Percentiles rank a stretch among this genome's conserved stretches.
Evolutionary conservation across 1,140 invertebrate species (phyloP).

Genomic region (Aricia agestis): DNA sequence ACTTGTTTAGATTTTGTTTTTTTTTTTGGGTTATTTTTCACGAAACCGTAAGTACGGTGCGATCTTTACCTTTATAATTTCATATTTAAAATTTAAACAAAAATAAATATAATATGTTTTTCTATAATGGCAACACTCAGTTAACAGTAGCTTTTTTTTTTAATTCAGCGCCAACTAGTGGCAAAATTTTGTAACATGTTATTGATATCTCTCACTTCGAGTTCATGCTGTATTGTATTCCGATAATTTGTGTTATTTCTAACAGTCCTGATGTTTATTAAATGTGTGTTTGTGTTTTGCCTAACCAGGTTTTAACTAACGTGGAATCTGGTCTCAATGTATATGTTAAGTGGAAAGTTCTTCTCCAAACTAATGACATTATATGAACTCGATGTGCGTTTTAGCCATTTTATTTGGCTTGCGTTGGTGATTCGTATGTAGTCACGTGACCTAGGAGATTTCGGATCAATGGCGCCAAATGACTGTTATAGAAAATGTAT

Average conservation of each 20-base stretch:
- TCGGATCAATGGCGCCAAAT: constrained; percentile 77
- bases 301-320: constrained; percentile 40
- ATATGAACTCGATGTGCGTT: constrained; percentile 73
- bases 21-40: too few relatives aligned
- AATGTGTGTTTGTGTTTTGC: constrained; percentile 61
- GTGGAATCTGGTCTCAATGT: constrained; percentile 58
- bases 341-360: constrained; percentile 61
- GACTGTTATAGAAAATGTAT: constrained; percentile 70
- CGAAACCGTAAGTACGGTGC: too few relatives aligned
- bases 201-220: constrained; percentile 73
- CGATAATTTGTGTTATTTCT: constrained; percentile 60
- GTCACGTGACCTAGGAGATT: constrained; percentile 74
- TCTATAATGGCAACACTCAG: not conserved
- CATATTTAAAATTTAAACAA: too few relatives aligned
- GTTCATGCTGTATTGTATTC: constrained; percentile 64
- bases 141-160: constrained; percentile 38
- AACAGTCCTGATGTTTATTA: constrained; percentile 53
- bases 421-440: constrained; percentile 75
- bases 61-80: too few relatives aligned
- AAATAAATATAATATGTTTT: constrained; percentile 1
- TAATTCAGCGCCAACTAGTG: constrained; percentile 61
- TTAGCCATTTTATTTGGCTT: constrained; percentile 75
- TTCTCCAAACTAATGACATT: constrained; percentile 69
- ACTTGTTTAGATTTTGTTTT: too few relatives aligned
- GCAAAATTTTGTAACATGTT: constrained; percentile 55